Evolutionary conservation across 2,113 vertebrate genomes (phyloP).

Genomic region (Entomyzon cyanotis): DNA sequence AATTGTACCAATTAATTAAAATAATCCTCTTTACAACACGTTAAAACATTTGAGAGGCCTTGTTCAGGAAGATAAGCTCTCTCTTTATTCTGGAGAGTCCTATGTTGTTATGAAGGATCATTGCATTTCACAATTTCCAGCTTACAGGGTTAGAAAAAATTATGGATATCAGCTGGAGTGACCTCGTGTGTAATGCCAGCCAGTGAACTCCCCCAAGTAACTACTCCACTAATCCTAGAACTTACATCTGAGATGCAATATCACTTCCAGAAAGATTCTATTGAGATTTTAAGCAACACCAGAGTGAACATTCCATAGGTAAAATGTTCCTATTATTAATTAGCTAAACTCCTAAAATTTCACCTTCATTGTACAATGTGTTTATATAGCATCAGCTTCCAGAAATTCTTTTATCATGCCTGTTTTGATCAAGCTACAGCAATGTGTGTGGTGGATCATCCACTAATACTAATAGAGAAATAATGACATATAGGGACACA

Average conservation of each 20-base stretch:
- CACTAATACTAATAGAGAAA: not conserved
- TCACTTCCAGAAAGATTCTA: not conserved
- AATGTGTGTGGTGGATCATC: not conserved
- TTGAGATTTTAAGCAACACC: not conserved
- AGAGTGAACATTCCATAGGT: not conserved
- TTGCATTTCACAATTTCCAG: not conserved
- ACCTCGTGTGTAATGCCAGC: not conserved
- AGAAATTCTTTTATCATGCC: not conserved
- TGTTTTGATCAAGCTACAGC: constrained; percentile 9
- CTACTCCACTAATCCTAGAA: not conserved
- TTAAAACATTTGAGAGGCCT: constrained; percentile 64
- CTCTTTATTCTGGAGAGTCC: constrained; percentile 21
- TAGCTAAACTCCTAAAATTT: not conserved
- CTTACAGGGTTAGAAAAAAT: not conserved
- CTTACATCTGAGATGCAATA: not conserved
- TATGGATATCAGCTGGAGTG: not conserved
- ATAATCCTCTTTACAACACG: constrained; percentile 62
- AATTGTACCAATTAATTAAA: constrained; percentile 69
- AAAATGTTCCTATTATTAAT: not conserved
- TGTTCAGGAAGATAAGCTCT: constrained; percentile 56
- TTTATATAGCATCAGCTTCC: not conserved
- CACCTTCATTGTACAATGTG: not conserved
- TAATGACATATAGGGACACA: not conserved
- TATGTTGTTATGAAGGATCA: not conserved
- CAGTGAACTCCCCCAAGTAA: not conserved